Evolutionary conservation across 2,888 invertebrate genomes (phyloP), one percentile per base, ranked within the genome.

Genomic region (Argyresthia albistria): DNA sequence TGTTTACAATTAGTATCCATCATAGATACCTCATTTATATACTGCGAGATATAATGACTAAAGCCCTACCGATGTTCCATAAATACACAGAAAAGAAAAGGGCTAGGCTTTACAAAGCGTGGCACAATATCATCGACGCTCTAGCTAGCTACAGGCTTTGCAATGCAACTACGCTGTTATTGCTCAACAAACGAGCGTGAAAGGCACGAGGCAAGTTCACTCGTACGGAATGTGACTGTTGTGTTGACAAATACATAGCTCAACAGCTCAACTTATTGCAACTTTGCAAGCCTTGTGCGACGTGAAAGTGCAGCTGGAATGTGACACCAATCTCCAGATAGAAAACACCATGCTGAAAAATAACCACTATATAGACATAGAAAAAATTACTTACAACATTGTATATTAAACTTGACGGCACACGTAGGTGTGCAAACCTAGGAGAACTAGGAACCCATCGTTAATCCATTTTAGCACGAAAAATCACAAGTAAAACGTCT

Each of bases 371-470:
- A 51, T 16, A 37, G 9, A 46, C 55, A 50, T 55, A 47, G 54
- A 42, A 56, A 59, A 12, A 12, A 43, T 35, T 83, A 92, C 93
- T 92, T 87, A 93, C 93, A 89, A 80, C 93, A 93, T 93, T 73
- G 79, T 84, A 71, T 78, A 72, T 77, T 72, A 86, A 79, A 80
- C 83, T 88, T 81, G 84, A 76, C 81, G 89, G 92, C 92, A 92
- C 92, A 92, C 92, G 88, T 82, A 88, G 90, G 92, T 92, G 92
- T 91, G 92, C 92, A 88, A 90, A 84, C 82, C 80, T 83, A 81
- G 72, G 70, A 77, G 76, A 80, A 90, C 91, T 94, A 95, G 90
- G 90, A 90, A 90, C 89, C 91, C 93, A 94, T 94, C 89, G 87
- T 91, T 57, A 90, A 89, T 81, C 87, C 89, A 79, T 68, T 76